Evolutionary conservation across 2,113 vertebrate species (phyloP).

Genomic region (Donacobius atricapilla): DNA sequence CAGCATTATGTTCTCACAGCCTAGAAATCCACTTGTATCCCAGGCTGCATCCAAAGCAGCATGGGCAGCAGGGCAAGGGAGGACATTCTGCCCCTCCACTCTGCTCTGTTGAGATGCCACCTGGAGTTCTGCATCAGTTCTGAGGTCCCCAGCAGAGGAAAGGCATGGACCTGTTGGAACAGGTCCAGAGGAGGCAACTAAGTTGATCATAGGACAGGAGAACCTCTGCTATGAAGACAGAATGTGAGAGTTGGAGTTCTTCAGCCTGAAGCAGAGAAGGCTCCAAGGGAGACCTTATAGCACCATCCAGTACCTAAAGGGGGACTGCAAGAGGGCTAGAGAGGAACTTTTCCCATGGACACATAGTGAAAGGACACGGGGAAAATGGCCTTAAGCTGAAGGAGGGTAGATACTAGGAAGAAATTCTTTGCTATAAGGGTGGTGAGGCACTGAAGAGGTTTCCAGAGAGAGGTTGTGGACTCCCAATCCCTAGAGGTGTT

Average conservation of each 20-base stretch:
- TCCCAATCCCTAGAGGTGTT: not conserved
- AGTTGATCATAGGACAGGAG: not conserved
- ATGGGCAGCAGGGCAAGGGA: not conserved
- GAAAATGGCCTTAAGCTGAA: not conserved
- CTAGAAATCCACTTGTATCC: not conserved
- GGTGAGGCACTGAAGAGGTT: not conserved
- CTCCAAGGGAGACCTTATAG: not conserved
- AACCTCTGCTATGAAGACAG: not conserved
- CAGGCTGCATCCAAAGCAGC: not conserved
- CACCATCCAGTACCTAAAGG: not conserved
- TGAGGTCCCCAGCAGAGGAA: not conserved
- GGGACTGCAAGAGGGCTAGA: not conserved
- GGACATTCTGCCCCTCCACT: not conserved
- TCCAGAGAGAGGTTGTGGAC: not conserved
- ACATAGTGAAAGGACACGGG: not conserved
- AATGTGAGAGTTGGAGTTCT: not conserved
- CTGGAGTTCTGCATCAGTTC: not conserved
- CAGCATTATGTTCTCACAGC: accelerated
- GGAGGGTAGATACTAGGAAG: not conserved
- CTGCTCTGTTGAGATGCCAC: not conserved
- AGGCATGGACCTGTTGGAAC: not conserved
- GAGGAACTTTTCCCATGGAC: not conserved
- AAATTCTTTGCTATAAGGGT: not conserved
- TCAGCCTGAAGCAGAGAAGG: not conserved
- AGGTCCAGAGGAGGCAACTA: not conserved